These are phyloP conservation scores for Nomada flava DNA, from an alignment of 2,888 invertebrate genomes.

Conservation along the genomic window DNA sequence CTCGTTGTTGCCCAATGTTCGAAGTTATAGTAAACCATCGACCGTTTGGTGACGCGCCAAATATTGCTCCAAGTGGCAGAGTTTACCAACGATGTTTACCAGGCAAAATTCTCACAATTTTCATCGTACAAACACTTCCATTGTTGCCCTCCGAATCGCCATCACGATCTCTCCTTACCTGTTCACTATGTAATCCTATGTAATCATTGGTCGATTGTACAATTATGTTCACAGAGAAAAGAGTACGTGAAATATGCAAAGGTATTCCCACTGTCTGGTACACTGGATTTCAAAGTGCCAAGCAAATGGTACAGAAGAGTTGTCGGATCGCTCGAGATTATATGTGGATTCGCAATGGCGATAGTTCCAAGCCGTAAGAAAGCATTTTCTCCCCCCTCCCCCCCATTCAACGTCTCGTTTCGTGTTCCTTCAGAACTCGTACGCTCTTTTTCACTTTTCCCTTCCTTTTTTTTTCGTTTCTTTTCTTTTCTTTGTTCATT, in stretches of 20 bases:
- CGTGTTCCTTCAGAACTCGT: slow-evolving; percentile 1
- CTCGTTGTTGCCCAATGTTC: slow-evolving; percentile 45
- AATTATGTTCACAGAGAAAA: slow-evolving; percentile 90
- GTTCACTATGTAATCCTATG: too few species aligned
- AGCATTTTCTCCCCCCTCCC: neutral
- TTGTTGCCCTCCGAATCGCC: neutral
- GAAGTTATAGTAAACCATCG: slow-evolving; percentile 52
- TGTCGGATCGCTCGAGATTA: slow-evolving; percentile 93
- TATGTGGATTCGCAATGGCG: slow-evolving; percentile 93
- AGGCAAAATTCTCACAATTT: slow-evolving; percentile 36
- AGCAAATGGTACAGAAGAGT: slow-evolving; percentile 96
- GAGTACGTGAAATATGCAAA: slow-evolving; percentile 98
- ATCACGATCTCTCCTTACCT: neutral
- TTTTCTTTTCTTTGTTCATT: neutral
- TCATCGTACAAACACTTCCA: neutral
- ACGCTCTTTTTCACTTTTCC: slow-evolving; percentile 57
- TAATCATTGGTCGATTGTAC: neutral
- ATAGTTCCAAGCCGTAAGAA: slow-evolving; percentile 92
- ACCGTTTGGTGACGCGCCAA: slow-evolving; percentile 52
- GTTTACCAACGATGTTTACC: slow-evolving; percentile 32
- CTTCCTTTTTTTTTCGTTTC: neutral
- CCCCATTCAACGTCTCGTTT: neutral
- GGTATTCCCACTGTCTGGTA: slow-evolving; percentile 93
- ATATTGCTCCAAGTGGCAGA: slow-evolving; percentile 46
- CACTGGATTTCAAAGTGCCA: slow-evolving; percentile 93